Percentiles rank a stretch among this genome's conserved stretches.
phyloP scores from a whole-genome alignment of 2,113 vertebrate species.

The Peromyscus maniculatus region DNA sequence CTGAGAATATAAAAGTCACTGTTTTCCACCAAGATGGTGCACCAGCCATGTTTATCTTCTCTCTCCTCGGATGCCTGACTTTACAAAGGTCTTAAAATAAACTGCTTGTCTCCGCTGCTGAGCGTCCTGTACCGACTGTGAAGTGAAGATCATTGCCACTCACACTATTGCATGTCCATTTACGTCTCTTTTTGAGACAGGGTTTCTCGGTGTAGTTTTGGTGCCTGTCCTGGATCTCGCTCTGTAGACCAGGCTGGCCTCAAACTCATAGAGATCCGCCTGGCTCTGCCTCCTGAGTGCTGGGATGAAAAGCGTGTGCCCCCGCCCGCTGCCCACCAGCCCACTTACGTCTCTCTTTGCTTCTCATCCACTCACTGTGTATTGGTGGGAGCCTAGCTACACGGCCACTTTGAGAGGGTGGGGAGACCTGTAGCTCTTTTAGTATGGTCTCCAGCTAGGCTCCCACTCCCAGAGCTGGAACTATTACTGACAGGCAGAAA shows the following conservation, averaged over 20 bases:
- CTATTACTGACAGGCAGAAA: neutral
- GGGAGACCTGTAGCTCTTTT: neutral
- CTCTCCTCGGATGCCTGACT: neutral
- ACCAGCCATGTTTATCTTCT: neutral
- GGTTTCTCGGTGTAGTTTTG: too few species aligned
- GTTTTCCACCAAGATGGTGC: neutral
- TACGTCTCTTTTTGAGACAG: too few species aligned
- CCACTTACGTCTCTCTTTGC: too few species aligned
- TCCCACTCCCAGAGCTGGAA: neutral
- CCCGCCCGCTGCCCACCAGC: too few species aligned
- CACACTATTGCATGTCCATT: neutral
- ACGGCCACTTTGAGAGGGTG: neutral
- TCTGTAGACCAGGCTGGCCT: too few species aligned
- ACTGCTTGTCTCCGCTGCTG: neutral
- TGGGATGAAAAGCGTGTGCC: too few species aligned
- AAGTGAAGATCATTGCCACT: neutral
- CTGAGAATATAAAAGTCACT: neutral
- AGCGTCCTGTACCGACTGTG: neutral
- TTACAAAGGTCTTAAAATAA: neutral
- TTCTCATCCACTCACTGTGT: neutral
- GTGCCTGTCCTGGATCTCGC: too few species aligned
- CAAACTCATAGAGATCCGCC: too few species aligned
- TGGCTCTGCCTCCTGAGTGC: too few species aligned
- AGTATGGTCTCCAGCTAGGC: neutral
- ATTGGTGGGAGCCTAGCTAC: neutral